Evolutionary conservation across 2,113 vertebrate genomes (phyloP).

Genomic region (Macquaria ambigua): DNA sequence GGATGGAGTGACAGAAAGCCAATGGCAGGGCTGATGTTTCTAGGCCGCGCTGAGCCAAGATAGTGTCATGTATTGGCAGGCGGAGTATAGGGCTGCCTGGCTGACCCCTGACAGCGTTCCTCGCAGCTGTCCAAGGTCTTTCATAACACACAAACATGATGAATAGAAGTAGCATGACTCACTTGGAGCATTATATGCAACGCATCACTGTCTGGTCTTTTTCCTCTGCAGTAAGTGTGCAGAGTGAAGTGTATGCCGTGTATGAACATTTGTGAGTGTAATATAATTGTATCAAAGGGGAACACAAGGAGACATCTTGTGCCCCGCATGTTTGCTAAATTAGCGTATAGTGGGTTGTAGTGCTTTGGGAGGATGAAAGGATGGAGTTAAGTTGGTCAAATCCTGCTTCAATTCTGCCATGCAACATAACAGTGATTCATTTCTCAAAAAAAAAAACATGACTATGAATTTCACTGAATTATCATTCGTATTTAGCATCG

Average conservation of each 20-base stretch:
- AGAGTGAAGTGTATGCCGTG: not conserved
- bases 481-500: no score
- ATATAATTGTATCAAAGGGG: not conserved
- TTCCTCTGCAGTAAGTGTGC: not conserved
- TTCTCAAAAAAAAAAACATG: no score
- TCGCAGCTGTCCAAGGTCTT: slow-evolving; percentile 53
- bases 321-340: not conserved
- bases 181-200: slow-evolving; percentile 27
- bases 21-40: slow-evolving; percentile 44
- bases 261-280: not conserved
- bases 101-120: slow-evolving; percentile 48
- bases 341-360: not conserved
- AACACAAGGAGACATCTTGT: not conserved
- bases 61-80: slow-evolving; percentile 68
- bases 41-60: slow-evolving; percentile 56
- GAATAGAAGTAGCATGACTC: slow-evolving; percentile 29
- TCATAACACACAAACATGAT: slow-evolving; percentile 47
- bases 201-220: not conserved
- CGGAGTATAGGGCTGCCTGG: slow-evolving; percentile 38
- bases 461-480: no score
- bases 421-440: not conserved
- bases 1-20: slow-evolving; percentile 29
- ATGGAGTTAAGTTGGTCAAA: not conserved
- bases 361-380: not conserved
- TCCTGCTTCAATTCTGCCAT: not conserved